A percentile compares a stretch with the other conserved stretches of the same genome.
These are phyloP conservation scores for Periophthalmus modestus DNA, from an alignment of 2,113 vertebrate genomes.

Conservation along the genomic window DNA sequence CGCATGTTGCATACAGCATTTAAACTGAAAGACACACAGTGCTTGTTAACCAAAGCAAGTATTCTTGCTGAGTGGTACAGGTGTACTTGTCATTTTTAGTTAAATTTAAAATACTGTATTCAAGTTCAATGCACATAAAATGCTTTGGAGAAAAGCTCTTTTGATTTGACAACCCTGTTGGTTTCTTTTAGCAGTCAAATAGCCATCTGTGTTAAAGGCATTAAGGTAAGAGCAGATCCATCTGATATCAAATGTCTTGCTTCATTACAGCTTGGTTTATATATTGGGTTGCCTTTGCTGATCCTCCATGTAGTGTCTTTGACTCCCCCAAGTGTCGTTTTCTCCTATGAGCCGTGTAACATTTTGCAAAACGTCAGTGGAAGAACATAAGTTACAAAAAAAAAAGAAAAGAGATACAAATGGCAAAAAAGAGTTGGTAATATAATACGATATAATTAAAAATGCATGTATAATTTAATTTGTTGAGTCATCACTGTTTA, in stretches of 20 bases:
- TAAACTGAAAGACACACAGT: not conserved
- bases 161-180: not conserved
- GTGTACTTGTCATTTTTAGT: not conserved
- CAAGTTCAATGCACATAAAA: not conserved
- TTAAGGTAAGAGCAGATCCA: slow-evolving; percentile 77
- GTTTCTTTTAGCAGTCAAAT: slow-evolving; percentile 70
- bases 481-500: not conserved
- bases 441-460: not conserved
- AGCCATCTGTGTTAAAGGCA: slow-evolving; percentile 80
- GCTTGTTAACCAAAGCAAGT: not conserved
- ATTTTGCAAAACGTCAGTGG: slow-evolving; percentile 11
- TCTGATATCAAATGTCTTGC: slow-evolving; percentile 76
- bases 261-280: slow-evolving; percentile 77
- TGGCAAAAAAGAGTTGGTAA: not conserved
- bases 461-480: not conserved
- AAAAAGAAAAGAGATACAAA: too few species aligned
- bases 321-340: slow-evolving; percentile 27
- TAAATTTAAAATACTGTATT: not conserved
- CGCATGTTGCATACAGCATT: not conserved
- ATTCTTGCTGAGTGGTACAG: not conserved
- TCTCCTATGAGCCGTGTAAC: slow-evolving; percentile 61
- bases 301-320: slow-evolving; percentile 16
- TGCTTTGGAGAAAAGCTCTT: not conserved
- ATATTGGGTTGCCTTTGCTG: slow-evolving; percentile 65
- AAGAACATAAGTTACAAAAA: not conserved